Evolutionary conservation across 2,888 invertebrate genomes (phyloP).

Genomic region (Coronaproctus castanopsis): DNA sequence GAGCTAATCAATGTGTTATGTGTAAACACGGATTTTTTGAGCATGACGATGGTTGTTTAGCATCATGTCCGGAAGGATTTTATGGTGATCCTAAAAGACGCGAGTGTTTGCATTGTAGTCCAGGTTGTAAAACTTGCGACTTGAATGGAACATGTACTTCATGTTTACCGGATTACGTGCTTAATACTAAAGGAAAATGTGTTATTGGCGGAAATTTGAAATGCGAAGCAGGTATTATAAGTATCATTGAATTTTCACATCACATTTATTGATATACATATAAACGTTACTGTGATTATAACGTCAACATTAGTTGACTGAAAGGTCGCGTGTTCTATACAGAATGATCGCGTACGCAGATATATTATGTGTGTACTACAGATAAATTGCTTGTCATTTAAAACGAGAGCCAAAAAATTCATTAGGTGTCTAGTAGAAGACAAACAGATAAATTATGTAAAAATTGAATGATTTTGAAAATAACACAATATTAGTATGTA

Average conservation of each 20-base stretch:
- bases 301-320: neutral
- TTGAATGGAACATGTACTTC: slow-evolving; percentile 48
- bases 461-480: no score
- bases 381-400: no score
- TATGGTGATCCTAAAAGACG: slow-evolving; percentile 56
- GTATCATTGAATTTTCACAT: neutral
- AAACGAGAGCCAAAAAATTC: no score
- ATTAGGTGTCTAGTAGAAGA: no score
- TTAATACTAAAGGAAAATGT: slow-evolving; percentile 55
- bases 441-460: no score
- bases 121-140: slow-evolving; percentile 54
- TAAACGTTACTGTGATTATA: neutral
- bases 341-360: no score
- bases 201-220: slow-evolving; percentile 45
- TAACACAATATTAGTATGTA: no score
- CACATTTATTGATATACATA: neutral
- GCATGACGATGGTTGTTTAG: slow-evolving; percentile 47
- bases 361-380: no score
- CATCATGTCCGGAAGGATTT: slow-evolving; percentile 46
- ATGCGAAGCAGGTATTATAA: slow-evolving; percentile 45
- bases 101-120: slow-evolving; percentile 59
- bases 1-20: slow-evolving; percentile 57
- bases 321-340: no score
- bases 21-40: slow-evolving; percentile 53
- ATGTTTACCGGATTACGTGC: slow-evolving; percentile 51